phyloP scores from a whole-genome alignment of 2,888 invertebrate genomes.

The Drosophila acutilabella region DNA sequence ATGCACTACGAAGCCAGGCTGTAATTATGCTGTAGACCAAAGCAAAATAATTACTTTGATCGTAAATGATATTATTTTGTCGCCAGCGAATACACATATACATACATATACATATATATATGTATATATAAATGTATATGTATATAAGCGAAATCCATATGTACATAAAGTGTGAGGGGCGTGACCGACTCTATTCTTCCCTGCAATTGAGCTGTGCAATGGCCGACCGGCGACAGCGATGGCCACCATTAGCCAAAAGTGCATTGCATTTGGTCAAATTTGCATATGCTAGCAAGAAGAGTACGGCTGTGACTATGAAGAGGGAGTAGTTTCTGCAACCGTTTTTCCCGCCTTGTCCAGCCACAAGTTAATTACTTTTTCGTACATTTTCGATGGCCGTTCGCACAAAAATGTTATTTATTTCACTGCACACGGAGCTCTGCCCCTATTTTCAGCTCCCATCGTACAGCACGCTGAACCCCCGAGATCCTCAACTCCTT shows the following conservation, averaged over 20 bases:
- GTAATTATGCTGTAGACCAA: constrained; percentile 81
- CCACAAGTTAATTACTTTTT: constrained; percentile 79
- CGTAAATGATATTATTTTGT: constrained; percentile 81
- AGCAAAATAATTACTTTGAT: constrained; percentile 81
- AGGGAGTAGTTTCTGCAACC: constrained; percentile 36
- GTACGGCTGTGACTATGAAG: background rate
- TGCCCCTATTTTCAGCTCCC: constrained; percentile 37
- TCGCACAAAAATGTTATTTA: constrained; percentile 71
- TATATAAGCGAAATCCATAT: constrained; percentile 35
- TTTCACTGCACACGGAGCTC: constrained; percentile 70
- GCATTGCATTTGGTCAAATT: constrained; percentile 78
- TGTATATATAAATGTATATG: too few species aligned
- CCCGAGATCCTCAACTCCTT: background rate
- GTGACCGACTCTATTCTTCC: constrained; percentile 47
- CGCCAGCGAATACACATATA: constrained; percentile 28
- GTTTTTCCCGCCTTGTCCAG: constrained; percentile 22
- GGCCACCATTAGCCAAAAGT: constrained; percentile 74
- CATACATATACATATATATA: too few species aligned
- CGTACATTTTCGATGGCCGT: constrained; percentile 75
- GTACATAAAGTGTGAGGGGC: constrained; percentile 50
- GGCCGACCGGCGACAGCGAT: constrained; percentile 54
- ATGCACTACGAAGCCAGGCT: constrained; percentile 56
- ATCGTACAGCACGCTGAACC: background rate
- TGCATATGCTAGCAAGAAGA: constrained; percentile 60
- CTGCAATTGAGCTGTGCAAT: constrained; percentile 72